Percentiles rank a stretch among this genome's conserved stretches.
phyloP scores from a whole-genome alignment of 1,140 invertebrate species.

The Colletes gigas region DNA sequence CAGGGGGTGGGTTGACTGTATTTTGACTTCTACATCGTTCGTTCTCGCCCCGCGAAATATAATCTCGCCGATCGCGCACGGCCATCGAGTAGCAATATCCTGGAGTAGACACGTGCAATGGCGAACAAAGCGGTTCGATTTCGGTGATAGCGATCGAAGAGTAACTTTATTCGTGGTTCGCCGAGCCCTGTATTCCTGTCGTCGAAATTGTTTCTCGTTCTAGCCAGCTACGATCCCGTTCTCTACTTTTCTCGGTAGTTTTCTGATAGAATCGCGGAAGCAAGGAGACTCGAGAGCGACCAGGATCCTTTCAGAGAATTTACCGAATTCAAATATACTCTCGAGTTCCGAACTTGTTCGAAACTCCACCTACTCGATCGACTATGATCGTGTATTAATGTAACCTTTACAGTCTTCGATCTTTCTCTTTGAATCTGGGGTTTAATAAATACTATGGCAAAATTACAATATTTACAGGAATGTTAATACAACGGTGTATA shows the following conservation, averaged over 20 bases:
- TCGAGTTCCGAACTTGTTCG: too few species aligned
- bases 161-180: constrained; percentile 63
- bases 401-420: too few species aligned
- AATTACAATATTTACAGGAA: too few species aligned
- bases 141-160: constrained; percentile 62
- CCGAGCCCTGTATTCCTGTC: constrained; percentile 46
- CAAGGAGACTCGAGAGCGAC: background rate
- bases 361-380: too few species aligned
- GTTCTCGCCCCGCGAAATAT: constrained; percentile 61
- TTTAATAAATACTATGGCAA: too few species aligned
- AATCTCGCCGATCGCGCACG: constrained; percentile 54
- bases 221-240: background rate
- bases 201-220: constrained; percentile 61
- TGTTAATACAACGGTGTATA: too few species aligned
- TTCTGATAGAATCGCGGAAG: background rate
- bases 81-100: constrained; percentile 76
- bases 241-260: background rate
- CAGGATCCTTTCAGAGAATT: background rate
- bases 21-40: constrained; percentile 60
- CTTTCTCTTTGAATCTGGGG: too few species aligned
- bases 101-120: constrained; percentile 72
- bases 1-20: constrained; percentile 28
- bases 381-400: too few species aligned
- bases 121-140: constrained; percentile 63
- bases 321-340: too few species aligned